phyloP scores from a whole-genome alignment of 2,113 vertebrate species.

The Oryzias melastigma region DNA sequence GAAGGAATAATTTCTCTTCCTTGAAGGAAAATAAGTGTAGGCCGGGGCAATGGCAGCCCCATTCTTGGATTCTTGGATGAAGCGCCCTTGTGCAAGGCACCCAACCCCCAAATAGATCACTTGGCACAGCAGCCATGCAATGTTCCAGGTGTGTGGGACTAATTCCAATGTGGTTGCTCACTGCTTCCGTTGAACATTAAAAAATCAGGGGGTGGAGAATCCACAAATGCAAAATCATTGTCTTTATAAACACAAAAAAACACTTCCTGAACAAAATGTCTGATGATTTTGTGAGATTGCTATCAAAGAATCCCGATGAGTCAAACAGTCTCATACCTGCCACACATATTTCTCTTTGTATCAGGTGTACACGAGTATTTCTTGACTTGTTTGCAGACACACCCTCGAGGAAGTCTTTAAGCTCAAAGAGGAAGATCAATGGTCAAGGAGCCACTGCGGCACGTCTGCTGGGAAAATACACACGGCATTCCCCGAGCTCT shows the following conservation, averaged over 20 bases:
- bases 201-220: no score
- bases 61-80: conserved; percentile 1
- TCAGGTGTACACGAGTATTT: conserved; percentile 34
- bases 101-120: background rate
- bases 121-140: background rate
- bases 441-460: conserved; percentile 52
- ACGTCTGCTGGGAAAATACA: conserved; percentile 45
- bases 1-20: background rate
- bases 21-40: background rate
- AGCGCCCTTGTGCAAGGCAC: background rate
- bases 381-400: conserved; percentile 44
- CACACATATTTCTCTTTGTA: conserved; percentile 20
- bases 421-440: conserved; percentile 61
- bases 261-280: background rate
- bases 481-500: conserved; percentile 58
- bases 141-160: background rate
- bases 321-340: conserved; percentile 7
- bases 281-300: background rate
- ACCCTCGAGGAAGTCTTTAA: conserved; percentile 36
- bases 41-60: background rate
- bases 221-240: background rate
- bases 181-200: background rate
- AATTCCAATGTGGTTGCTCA: background rate
- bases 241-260: background rate
- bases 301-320: conserved; percentile 12